Evolutionary conservation across 2,113 vertebrate genomes (phyloP), one percentile per base, ranked within the genome.

Genomic region (Toxotes jaculatrix): DNA sequence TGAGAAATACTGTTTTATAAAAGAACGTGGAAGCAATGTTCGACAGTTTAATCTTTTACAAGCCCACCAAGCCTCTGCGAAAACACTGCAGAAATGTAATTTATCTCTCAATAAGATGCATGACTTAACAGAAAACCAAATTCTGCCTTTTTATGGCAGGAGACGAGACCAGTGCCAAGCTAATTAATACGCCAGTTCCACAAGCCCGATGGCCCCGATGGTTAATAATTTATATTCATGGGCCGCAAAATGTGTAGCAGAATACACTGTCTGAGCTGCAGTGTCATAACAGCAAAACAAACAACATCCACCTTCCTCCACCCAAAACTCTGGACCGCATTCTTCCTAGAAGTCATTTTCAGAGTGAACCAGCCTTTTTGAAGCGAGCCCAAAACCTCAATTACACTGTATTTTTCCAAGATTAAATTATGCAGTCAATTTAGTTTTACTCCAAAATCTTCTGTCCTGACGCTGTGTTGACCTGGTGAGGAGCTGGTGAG

Each of bases 341-440:
- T 68, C 70, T 73, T 86, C 72, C 85, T 87, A 68, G 4, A 67
- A 87, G 60, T 83, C 65, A 36, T 85, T 84, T 80, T 80, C 63
- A 79, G 34, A 83, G 49, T n/a, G 49, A 80, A 55, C 43, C 12
- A 1, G 43, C 42, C 31, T 38, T 79, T 85, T 47, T 79, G 66
- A 74, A 79, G 59, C 34, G 0, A 82, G 53, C 74, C 78, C 75
- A 74, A 86, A 92, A 87, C 90, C 82, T 83, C 77, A 83, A 90
- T 87, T 91, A 79, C 75, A 89, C 80, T 38, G 71, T 71, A 43
- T 88, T 87, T 76, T 77, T 90, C 87, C 86, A 90, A 86, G 71
- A 83, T 77, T 65, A 68, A 90, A 87, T 82, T 31, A 83, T 83
- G 88, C 80, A 83, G 80, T 82, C 79, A 36, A 84, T 78, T 87